phyloP scores from a whole-genome alignment of 2,888 invertebrate species.

The Eristalis tenax region DNA sequence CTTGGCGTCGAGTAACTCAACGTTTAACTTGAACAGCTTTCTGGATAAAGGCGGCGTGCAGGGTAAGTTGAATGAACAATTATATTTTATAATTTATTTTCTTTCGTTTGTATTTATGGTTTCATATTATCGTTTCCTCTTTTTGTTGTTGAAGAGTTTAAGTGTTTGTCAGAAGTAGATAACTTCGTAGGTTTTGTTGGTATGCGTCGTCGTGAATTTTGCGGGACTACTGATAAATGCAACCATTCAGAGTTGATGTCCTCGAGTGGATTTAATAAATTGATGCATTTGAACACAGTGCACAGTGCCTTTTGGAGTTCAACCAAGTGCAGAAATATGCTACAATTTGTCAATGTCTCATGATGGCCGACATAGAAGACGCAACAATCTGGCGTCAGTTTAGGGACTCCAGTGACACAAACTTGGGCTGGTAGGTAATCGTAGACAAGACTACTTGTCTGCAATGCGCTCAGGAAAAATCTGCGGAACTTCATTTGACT shows the following conservation, averaged over 20 bases:
- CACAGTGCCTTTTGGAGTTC: too few relatives aligned
- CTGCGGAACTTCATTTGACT: too few relatives aligned
- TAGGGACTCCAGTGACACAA: too few relatives aligned
- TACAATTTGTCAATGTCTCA: too few relatives aligned
- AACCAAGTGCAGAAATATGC: too few relatives aligned
- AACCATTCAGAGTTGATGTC: not conserved
- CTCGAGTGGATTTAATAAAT: not conserved
- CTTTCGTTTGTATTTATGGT: not conserved
- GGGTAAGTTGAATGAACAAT: conserved; percentile 85
- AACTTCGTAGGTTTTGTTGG: conserved; percentile 38
- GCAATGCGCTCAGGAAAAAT: too few relatives aligned
- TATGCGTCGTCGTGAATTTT: conserved; percentile 17
- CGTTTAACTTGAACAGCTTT: conserved; percentile 98
- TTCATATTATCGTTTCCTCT: conserved; percentile 5
- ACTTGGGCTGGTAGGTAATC: too few relatives aligned
- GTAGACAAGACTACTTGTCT: too few relatives aligned
- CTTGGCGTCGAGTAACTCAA: conserved; percentile 99
- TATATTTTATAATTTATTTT: conserved; percentile 15
- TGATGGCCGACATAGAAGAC: too few relatives aligned
- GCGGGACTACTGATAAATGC: not conserved
- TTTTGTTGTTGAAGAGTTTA: conserved; percentile 33
- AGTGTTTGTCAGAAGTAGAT: conserved; percentile 29
- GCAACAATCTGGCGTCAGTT: too few relatives aligned
- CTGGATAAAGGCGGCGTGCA: conserved; percentile 98
- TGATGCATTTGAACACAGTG: not conserved